Evolutionary conservation across 2,888 invertebrate genomes (phyloP), one percentile per base, ranked within the genome.

Genomic region (Melanotus villosus): DNA sequence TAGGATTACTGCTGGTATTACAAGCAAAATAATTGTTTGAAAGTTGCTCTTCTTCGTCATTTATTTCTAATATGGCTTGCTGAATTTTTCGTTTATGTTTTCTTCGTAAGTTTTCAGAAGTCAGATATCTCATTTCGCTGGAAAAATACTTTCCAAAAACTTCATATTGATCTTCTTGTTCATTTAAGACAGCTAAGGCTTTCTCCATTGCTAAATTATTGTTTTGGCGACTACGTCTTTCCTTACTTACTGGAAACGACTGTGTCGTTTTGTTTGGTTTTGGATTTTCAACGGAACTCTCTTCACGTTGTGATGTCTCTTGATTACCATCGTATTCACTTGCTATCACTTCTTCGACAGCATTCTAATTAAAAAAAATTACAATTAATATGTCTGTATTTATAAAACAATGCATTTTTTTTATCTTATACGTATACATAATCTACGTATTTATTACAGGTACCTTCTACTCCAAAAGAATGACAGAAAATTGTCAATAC

Each of bases 91-190:
- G 54, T 34, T 68, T 57, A 34, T 34, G 16, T 58, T 58, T 57
- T 38, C 36, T 47, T 21, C 62, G 62, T 63, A 66, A 70, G 57
- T 62, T 66, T n/a, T 52, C 66, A 10, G 65, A 66, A 36, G 66
- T 56, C 1, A 66, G 16, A 23, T 12, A 52, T 67, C 66, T 70
- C 66, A 66, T 50, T 70, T 70, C 70, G 10, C 38, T 47, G 10
- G 66, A 63, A n/a, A 70, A 38, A 58, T 63, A 70, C 57, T 70
- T 66, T 0, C 63, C 63, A 50, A 63, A 70, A 67, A 70, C 26
- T 23, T 62, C 70, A 63, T 66, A 67, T 19, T 58, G 30, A 70
- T 70, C 70, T 18, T 70, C 70, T 63, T 62, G 23, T 63, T 70
- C 58, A 16, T 38, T 54, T 19, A 69, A 60, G 9, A 34, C 16